Conservation (phyloP, 2,888 invertebrate genomes). For the Pollenia angustigena region DNA sequence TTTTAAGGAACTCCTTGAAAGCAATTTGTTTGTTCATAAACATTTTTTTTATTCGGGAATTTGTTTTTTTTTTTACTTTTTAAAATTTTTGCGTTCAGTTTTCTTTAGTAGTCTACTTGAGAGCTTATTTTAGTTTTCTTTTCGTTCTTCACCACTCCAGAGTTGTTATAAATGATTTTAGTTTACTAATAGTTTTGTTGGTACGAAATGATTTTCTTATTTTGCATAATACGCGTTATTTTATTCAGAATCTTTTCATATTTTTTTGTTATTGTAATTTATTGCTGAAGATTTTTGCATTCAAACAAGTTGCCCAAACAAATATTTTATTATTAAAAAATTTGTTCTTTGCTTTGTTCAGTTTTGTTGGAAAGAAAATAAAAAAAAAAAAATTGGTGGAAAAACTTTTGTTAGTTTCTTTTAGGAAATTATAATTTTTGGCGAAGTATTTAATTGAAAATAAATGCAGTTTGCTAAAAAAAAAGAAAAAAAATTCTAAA, state of each 20-base stretch:
- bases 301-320: conserved; percentile 64
- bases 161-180: conserved; percentile 72
- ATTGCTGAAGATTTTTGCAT: conserved; percentile 54
- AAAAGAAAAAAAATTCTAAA: not conserved
- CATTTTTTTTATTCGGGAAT: conserved; percentile 13
- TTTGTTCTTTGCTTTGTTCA: conserved; percentile 20
- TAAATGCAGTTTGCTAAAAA: conserved; percentile 14
- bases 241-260: not conserved
- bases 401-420: conserved; percentile 29
- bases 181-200: conserved; percentile 70
- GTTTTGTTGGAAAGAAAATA: not conserved
- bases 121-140: conserved; percentile 37
- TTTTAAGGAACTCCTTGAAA: conserved; percentile 43
- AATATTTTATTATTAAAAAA: conserved; percentile 56
- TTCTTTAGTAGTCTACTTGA: conserved; percentile 28
- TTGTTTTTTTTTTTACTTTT: conserved; percentile 1
- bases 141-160: conserved; percentile 1
- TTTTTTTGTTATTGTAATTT: conserved; percentile 40
- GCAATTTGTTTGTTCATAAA: conserved; percentile 70
- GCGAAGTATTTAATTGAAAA: conserved; percentile 32
- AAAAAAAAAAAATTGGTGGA: not conserved
- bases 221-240: conserved; percentile 55
- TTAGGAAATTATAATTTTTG: conserved; percentile 35
- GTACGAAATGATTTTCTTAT: conserved; percentile 58
- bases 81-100: conserved; percentile 26